These are phyloP conservation scores for Rhinogobius similis DNA, from an alignment of 2,113 vertebrate genomes.

Conservation along the genomic window DNA sequence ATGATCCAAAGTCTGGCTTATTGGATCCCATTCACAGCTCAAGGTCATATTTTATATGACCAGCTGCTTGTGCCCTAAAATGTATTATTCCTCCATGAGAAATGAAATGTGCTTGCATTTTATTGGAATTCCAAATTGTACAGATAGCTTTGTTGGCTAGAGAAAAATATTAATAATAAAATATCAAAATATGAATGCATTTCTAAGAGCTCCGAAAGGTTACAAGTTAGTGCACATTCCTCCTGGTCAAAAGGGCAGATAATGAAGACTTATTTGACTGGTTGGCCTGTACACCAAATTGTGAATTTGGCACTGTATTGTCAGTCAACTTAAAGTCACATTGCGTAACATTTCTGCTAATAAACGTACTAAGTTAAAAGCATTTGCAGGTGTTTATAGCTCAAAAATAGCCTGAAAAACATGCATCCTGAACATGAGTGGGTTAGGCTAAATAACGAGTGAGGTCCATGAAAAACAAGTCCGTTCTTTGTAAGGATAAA, in stretches of 20 bases:
- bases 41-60: conserved; percentile 9
- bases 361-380: background rate
- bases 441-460: no score
- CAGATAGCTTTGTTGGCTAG: background rate
- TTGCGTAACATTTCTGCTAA: background rate
- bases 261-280: background rate
- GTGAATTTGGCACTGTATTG: no score
- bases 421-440: no score
- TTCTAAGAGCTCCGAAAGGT: background rate
- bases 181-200: background rate
- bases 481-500: no score
- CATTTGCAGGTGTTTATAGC: background rate
- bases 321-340: background rate
- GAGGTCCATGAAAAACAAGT: no score
- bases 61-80: conserved; percentile 7
- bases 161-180: background rate
- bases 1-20: conserved; percentile 5
- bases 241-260: background rate
- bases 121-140: conserved; percentile 1
- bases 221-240: background rate
- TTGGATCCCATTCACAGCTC: conserved; percentile 3
- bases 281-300: no score
- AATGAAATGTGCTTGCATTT: conserved; percentile 4
- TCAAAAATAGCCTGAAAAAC: no score
- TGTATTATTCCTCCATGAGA: conserved; percentile 3